Evolutionary conservation across 2,113 vertebrate species (phyloP).

Genomic region (Platanista minor): DNA sequence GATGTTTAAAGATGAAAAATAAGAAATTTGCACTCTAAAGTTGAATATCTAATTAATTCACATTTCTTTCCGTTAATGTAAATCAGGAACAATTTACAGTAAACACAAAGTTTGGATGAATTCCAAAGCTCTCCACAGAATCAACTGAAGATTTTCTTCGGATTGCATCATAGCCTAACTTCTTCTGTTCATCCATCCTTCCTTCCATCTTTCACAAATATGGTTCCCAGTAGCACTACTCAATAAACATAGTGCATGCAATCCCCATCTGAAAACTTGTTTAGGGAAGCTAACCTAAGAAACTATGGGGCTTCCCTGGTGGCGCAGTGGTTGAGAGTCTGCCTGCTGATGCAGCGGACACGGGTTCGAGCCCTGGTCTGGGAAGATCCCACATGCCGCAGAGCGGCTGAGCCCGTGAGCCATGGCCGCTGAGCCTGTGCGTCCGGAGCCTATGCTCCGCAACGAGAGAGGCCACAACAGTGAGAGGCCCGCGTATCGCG

Average conservation of each 20-base stretch:
- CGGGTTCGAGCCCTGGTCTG: no score
- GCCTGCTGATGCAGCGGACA: no score
- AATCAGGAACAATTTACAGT: constrained; percentile 21
- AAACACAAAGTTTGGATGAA: background rate
- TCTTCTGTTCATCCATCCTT: background rate
- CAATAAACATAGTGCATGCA: background rate
- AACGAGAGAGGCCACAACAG: no score
- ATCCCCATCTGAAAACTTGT: background rate
- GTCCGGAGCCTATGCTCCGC: no score
- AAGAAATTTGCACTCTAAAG: constrained; percentile 11
- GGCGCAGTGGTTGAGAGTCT: no score
- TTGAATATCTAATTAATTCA: background rate
- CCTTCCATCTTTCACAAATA: background rate
- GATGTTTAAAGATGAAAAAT: constrained; percentile 23
- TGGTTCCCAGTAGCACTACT: background rate
- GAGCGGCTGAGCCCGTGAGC: no score
- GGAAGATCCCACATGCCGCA: no score
- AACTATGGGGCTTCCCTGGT: no score
- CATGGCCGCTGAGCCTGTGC: no score
- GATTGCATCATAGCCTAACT: background rate
- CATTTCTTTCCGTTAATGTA: constrained; percentile 34
- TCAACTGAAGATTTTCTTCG: background rate
- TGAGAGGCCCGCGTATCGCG: no score
- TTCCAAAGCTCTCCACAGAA: background rate
- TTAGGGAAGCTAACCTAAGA: background rate